phyloP scores from a whole-genome alignment of 2,888 invertebrate species.

The Lypha dubia region DNA sequence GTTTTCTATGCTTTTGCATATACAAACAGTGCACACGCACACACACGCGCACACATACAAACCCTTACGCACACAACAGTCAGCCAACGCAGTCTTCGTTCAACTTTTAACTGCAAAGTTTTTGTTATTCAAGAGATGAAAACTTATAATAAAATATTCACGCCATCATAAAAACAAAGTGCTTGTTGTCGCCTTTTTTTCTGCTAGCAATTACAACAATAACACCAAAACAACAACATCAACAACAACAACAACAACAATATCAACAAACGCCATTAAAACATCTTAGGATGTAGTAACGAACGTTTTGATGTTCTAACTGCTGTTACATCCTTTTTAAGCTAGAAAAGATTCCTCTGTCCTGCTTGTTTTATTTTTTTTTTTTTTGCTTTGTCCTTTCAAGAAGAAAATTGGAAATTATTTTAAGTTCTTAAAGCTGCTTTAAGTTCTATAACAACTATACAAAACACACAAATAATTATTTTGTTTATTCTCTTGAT shows the following conservation, averaged over 20 bases:
- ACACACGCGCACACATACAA: neutral
- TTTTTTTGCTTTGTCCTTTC: neutral
- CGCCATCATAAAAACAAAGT: conserved; percentile 62
- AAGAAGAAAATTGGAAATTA: conserved; percentile 51
- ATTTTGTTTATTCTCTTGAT: conserved; percentile 49
- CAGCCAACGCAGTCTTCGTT: neutral
- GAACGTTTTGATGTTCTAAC: conserved; percentile 47
- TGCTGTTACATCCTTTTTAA: conserved; percentile 60
- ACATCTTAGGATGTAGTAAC: conserved; percentile 6
- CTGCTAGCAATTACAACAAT: conserved; percentile 28
- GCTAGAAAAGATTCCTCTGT: conserved; percentile 32
- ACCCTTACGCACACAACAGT: neutral
- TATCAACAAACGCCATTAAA: conserved; percentile 24
- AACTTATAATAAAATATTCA: conserved; percentile 54
- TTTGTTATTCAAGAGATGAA: conserved; percentile 32
- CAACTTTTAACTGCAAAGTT: conserved; percentile 17
- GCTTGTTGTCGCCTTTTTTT: conserved; percentile 64
- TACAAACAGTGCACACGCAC: neutral
- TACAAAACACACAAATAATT: conserved; percentile 58
- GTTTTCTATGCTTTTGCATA: conserved; percentile 7
- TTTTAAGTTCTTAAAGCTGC: conserved; percentile 58
- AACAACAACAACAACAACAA: conserved; percentile 24
- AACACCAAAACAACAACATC: conserved; percentile 25
- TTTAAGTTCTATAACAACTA: conserved; percentile 54
- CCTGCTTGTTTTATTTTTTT: no score